Evolutionary conservation across 2,113 vertebrate genomes (phyloP).

Genomic region (Rana temporaria): DNA sequence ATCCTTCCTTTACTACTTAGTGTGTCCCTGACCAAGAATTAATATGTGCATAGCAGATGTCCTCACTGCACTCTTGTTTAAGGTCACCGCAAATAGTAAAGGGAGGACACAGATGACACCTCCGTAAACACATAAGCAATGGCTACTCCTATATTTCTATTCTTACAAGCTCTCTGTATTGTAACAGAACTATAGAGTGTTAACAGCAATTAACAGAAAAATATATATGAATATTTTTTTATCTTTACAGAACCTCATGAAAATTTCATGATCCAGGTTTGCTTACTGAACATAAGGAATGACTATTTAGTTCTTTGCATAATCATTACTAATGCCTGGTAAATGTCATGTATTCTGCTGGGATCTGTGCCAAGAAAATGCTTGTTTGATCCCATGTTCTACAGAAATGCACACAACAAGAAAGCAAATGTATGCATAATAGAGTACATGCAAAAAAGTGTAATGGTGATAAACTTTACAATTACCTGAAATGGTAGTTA

Average conservation of each 20-base stretch:
- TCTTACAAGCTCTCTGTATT: too few relatives aligned
- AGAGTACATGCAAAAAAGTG: background rate
- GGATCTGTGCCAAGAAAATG: background rate
- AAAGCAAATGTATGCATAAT: background rate
- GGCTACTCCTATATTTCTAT: too few relatives aligned
- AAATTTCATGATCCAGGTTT: background rate
- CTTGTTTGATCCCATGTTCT: background rate
- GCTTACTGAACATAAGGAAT: background rate
- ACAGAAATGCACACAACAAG: background rate
- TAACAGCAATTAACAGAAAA: background rate
- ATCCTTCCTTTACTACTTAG: too few relatives aligned
- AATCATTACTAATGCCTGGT: background rate
- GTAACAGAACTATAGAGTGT: background rate
- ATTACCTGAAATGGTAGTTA: background rate
- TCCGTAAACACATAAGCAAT: too few relatives aligned
- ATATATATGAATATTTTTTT: background rate
- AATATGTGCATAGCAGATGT: too few relatives aligned
- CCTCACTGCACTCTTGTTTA: too few relatives aligned
- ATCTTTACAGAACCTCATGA: background rate
- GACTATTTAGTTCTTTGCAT: slow-evolving; percentile 1
- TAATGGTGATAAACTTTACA: background rate
- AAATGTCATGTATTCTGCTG: slow-evolving; percentile 3
- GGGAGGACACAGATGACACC: too few relatives aligned
- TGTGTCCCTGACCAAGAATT: too few relatives aligned
- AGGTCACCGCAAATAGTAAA: too few relatives aligned